Percentiles rank a stretch among this genome's conserved stretches.
Conservation (phyloP, 2,888 invertebrate genomes). For the Cataglyphis rosenhaueri region DNA sequence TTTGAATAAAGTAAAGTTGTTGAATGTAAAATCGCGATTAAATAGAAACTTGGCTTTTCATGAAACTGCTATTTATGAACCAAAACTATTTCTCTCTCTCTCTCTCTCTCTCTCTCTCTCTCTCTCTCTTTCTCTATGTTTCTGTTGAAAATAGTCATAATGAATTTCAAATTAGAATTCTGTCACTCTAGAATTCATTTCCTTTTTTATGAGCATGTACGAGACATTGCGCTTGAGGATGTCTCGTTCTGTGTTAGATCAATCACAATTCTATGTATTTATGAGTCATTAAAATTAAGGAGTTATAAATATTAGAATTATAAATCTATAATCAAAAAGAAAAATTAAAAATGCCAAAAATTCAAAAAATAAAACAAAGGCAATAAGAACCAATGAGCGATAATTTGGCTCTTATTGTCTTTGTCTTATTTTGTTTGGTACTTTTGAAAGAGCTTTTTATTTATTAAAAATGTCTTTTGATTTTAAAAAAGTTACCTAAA, state of each 20-base stretch:
- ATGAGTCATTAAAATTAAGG: slow-evolving; percentile 65
- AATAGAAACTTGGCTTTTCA: not conserved
- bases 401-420: no score
- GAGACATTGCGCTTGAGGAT: slow-evolving; percentile 9
- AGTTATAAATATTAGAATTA: slow-evolving; percentile 27
- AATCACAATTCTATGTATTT: slow-evolving; percentile 65
- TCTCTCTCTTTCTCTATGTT: not conserved
- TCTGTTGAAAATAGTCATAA: not conserved
- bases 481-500: not conserved
- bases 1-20: not conserved
- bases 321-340: no score
- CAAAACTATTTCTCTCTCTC: not conserved
- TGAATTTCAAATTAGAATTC: slow-evolving; percentile 36
- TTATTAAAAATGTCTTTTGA: not conserved
- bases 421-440: no score
- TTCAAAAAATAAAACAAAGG: no score
- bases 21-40: not conserved
- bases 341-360: no score
- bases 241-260: slow-evolving; percentile 47
- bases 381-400: no score
- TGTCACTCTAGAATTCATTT: not conserved
- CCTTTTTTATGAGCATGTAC: slow-evolving; percentile 25
- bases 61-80: slow-evolving; percentile 3
- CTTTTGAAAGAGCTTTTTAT: no score
- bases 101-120: not conserved